Evolutionary conservation across 2,797 vertebrate species (phyloP), one percentile per base, ranked within the genome.

Genomic region (Avahi laniger): DNA sequence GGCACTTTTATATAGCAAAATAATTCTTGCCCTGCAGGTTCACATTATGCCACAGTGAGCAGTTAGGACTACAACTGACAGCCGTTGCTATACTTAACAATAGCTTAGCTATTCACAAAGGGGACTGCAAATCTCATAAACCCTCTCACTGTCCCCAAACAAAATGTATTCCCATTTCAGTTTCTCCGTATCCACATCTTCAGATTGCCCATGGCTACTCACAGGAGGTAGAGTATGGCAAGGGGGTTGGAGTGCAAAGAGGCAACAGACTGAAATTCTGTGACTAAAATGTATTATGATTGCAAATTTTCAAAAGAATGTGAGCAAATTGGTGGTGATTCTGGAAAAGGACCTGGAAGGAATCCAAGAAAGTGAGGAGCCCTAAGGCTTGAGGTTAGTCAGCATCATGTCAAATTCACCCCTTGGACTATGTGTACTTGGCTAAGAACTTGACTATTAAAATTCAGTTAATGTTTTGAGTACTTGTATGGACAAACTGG

Each of bases 381-480:
- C 61, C 70, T 87, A 48, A 89, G n/a, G 4, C 6, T 43, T 73
- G 67, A 78, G 28, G 1, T 52, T 72, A 59, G 38, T 89, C 52
- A 28, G 46, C 50, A 57, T 92, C 48, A 69, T 15, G 84, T 28
- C 59, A 87, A 92, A 75, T 52, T 28, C 12, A 61, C 54, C 41
- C 35, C 1, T 15, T 46, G n/a, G 82, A 48, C 43, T 70, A 4
- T 41, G 41, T 50, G 38, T n/a, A 35, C 9, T 46, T 75, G 11
- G 24, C 30, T 79, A 59, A 38, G 28, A 90, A 57, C 6, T 43
- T 79, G 46, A 65, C 52, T 85, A 46, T 63, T 46, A 72, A 73
- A 92, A 79, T 75, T 92, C 63, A 90, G 11, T 54, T 20, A 91
- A 8, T 54, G 52, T 85, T 88, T 65, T 93, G 76, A 91, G 22